Base-by-base conservation (phyloP, 1,140 invertebrate genomes). In the Laupala kohalensis region DNA sequence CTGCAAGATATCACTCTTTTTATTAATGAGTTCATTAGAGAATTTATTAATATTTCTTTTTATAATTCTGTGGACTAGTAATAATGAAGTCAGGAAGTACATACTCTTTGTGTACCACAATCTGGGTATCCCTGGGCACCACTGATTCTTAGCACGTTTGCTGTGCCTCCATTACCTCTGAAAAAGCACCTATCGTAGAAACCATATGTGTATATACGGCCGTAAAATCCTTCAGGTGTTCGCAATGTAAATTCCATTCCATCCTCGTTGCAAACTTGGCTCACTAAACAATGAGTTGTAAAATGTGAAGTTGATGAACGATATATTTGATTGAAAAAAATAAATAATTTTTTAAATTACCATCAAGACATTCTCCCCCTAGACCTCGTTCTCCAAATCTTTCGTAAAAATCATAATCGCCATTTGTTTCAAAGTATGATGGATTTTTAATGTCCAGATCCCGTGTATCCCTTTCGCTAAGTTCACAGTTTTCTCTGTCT, bases 181-280 rank as follows among this genome's bases (percentile, higher is more conserved):
- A 94, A 93, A 83, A 94, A 95, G 77, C 94, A 96, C 28, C 92
- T 86, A 77, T 95, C 93, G 77, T 95, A 96, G 80, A 89, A 95
- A 0, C 93, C 93, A 76, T 95, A 93, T 0, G 93, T 94, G 77
- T 95, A 96, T 77, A 96, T 96, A 53, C 93, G 83, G 1, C 94
- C 93, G 73, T 91, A 86, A 78, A 96, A 96, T 37, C 91, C 91
- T 83, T 95, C 92, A 0, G 91, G 91, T 2, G 93, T 93, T 67
- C 90, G 84, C 23, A 96, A 81, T 3, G 91, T 94, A 76, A 96
- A 95, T 79, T 95, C 93, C 93, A 96, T 96, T 0, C 93, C 94
- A 79, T 95, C 92, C 81, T 94, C 92, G 76, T 91, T 94, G 80
- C 94, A 96, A 0, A 91, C 88, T 86, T 96, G 93, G 71, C 89